These are phyloP conservation scores for Xenentodon cancila DNA, from an alignment of 2,797 vertebrate species.

Conservation along the genomic window DNA sequence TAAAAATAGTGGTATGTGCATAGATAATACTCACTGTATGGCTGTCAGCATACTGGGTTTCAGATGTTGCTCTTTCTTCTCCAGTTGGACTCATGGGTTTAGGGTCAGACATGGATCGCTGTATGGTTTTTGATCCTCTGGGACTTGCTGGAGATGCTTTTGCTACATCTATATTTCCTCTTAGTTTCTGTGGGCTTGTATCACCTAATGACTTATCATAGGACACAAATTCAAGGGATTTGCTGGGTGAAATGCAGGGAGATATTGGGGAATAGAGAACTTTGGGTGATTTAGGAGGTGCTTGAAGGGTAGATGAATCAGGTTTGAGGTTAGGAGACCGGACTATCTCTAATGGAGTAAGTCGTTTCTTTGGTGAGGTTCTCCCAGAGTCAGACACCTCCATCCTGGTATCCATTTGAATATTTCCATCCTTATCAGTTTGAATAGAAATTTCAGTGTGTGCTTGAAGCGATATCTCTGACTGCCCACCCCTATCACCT, in stretches of 20 bases:
- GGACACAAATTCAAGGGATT: constrained; percentile 91
- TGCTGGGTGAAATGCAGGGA: constrained; percentile 93
- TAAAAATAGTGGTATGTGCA: neutral
- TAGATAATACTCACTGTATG: constrained; percentile 87
- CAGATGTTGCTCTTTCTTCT: constrained; percentile 90
- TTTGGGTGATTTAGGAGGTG: constrained; percentile 95
- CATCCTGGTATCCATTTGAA: constrained; percentile 92
- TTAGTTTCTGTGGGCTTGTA: constrained; percentile 88
- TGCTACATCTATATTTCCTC: constrained; percentile 84
- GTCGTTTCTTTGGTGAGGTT: constrained; percentile 91
- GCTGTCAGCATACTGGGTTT: constrained; percentile 91
- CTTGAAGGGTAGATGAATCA: constrained; percentile 87
- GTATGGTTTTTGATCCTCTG: constrained; percentile 92
- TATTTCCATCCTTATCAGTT: constrained; percentile 94
- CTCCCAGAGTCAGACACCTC: constrained; percentile 92
- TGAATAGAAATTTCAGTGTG: constrained; percentile 98
- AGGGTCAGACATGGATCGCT: constrained; percentile 97
- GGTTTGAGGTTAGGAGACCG: constrained; percentile 91
- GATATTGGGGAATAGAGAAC: constrained; percentile 98
- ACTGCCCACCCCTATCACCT: constrained; percentile 84
- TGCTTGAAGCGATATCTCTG: constrained; percentile 88
- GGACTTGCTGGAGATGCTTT: constrained; percentile 90
- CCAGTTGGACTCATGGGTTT: constrained; percentile 98
- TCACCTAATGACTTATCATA: constrained; percentile 95
- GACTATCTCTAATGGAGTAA: constrained; percentile 93